Conservation (phyloP, 2,113 vertebrate genomes). For the Psittacula cyanocephala region DNA sequence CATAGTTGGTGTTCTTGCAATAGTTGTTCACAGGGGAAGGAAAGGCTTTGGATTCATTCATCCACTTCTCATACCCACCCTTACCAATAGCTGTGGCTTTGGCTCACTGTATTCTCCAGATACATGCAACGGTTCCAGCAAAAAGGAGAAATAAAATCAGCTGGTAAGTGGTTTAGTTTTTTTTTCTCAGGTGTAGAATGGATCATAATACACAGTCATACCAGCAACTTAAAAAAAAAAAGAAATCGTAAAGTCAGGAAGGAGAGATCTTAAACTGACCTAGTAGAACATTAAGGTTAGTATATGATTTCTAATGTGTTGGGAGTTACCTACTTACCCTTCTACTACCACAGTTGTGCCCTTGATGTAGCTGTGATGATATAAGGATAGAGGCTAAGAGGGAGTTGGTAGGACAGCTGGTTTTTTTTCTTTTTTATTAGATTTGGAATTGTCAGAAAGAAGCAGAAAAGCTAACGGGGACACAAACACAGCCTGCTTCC, state of each 20-base stretch:
- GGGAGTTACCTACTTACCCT: background rate
- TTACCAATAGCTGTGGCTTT: conserved; percentile 49
- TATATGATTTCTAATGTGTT: background rate
- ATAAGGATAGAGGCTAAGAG: background rate
- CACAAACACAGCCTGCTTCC: background rate
- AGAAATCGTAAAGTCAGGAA: background rate
- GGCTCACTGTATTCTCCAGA: conserved; percentile 64
- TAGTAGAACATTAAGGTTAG: background rate
- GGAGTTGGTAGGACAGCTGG: accelerated
- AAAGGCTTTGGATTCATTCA: conserved; percentile 42
- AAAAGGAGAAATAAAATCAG: conserved; percentile 65
- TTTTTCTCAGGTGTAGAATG: background rate
- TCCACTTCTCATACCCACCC: conserved; percentile 74
- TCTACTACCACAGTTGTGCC: background rate
- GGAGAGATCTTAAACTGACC: background rate
- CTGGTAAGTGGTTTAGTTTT: conserved; percentile 15
- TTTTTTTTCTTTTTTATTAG: background rate
- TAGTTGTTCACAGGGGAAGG: conserved; percentile 44
- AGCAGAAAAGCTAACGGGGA: background rate
- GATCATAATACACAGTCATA: conserved; percentile 70
- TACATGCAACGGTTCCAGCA: conserved; percentile 44
- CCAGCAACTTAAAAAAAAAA: background rate
- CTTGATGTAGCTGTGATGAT: background rate
- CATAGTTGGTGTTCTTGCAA: conserved; percentile 55
- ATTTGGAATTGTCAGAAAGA: background rate